These are phyloP conservation scores for Aphaenogaster floridana DNA, from an alignment of 1,140 invertebrate species.

Conservation along the genomic window DNA sequence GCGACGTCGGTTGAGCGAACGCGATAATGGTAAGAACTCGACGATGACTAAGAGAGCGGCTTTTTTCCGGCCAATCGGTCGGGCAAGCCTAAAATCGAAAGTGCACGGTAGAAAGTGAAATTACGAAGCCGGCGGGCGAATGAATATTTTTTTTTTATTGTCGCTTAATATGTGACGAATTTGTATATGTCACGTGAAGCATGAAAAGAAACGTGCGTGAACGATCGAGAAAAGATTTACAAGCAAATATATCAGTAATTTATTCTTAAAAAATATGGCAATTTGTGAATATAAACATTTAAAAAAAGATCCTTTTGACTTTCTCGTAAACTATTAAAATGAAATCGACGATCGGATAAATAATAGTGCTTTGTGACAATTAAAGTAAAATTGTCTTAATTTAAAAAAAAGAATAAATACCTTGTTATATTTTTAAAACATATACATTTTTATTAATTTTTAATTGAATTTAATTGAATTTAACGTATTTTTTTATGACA, in stretches of 20 bases:
- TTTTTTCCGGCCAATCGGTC: conserved; percentile 61
- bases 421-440: neutral
- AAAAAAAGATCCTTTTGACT: neutral
- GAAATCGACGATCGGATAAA: neutral
- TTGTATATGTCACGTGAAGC: neutral
- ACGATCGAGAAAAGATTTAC: conserved; percentile 19
- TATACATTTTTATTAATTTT: neutral
- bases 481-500: neutral
- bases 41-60: conserved; percentile 55
- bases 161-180: conserved; percentile 36
- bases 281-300: neutral
- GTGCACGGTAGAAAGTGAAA: conserved; percentile 81
- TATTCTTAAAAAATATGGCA: neutral
- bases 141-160: conserved; percentile 43
- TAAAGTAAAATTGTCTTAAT: neutral
- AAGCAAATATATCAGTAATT: conserved; percentile 56
- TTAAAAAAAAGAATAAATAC: neutral
- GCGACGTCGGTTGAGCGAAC: conserved; percentile 34
- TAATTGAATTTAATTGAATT: conserved; percentile 21
- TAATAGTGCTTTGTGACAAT: neutral
- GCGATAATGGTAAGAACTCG: conserved; percentile 15
- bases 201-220: neutral
- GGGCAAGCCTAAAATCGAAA: conserved; percentile 81
- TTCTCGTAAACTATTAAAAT: neutral
- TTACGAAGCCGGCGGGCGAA: conserved; percentile 43